Evolutionary conservation across 2,113 vertebrate genomes (phyloP), one percentile per base, ranked within the genome.

Genomic region (Phyllostomus hastatus): DNA sequence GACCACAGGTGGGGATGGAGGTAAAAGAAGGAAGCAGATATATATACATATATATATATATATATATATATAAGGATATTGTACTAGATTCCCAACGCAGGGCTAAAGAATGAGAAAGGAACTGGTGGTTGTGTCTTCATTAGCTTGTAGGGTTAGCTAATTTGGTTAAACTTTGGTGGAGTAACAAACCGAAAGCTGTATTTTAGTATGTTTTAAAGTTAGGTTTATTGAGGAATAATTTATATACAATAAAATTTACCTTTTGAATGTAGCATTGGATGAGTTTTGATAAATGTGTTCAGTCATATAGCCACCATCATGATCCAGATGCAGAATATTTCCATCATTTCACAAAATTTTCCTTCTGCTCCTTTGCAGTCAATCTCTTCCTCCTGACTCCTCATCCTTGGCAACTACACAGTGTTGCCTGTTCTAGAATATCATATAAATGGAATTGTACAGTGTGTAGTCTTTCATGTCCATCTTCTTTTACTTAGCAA

Each of bases 401-500:
- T 17, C 57, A 9, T 4, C 28, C 10, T 8, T 81, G 41, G 38
- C 28, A 95, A 73, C 38, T 67, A 79, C 5, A 15, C 5, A 81
- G 12, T 28, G 28, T n/a, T 73, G 38, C 22, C 17, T 76, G 61
- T 87, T 69, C 43, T 48, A 48, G 35, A 79, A 24, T 33, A 16
- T 46, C 9, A 57, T 72, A 79, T 48, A 72, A 80, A 79, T 66
- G 35, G 43, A 94, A 43, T 88, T 24, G 16, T 54, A 52, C 5
- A 52, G 22, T 28, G 64, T 17, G 2, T 35, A 75, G 46, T 84
- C 46, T 83, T 91, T 59, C 67, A 38, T 73, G 17, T 67, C 61
- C 38, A 31, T 38, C 41, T 93, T 85, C 57, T 92, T 94, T 78
- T 69, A 76, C 67, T 93, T 86, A 86, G 69, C 35, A 90, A 20